Conservation (phyloP, 2,113 vertebrate species). For the Cathartes aura region DNA sequence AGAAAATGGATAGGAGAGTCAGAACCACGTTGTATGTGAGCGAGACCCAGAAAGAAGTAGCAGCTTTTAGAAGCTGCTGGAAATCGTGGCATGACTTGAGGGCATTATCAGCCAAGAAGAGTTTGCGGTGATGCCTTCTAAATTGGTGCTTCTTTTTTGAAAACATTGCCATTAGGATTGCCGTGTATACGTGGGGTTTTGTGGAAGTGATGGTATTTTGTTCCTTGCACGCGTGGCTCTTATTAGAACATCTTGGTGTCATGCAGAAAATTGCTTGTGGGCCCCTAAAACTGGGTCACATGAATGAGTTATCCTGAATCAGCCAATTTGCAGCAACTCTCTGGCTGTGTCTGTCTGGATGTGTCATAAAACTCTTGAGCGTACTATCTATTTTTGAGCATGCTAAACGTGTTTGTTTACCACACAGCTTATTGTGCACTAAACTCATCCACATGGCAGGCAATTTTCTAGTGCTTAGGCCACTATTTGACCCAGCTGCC, state of each 20-base stretch:
- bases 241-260: neutral
- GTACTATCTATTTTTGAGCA: neutral
- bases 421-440: slow-evolving; percentile 41
- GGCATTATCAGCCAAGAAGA: neutral
- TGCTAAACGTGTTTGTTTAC: slow-evolving; percentile 51
- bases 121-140: neutral
- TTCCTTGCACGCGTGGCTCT: neutral
- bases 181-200: accelerated
- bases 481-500: slow-evolving; percentile 62
- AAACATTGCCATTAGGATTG: neutral
- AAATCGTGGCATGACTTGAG: neutral
- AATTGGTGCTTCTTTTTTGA: neutral
- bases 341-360: neutral
- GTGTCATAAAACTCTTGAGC: slow-evolving; percentile 24
- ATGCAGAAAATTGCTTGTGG: neutral
- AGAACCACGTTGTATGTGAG: neutral
- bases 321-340: neutral
- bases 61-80: neutral
- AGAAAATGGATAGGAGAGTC: neutral
- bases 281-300: neutral
- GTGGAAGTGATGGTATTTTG: neutral
- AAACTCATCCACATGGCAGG: slow-evolving; percentile 53
- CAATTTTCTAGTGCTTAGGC: slow-evolving; percentile 61
- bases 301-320: neutral
- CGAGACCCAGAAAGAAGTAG: neutral